Base-by-base conservation (phyloP, 2,797 vertebrate species). In the Urosaurus nigricauda region DNA sequence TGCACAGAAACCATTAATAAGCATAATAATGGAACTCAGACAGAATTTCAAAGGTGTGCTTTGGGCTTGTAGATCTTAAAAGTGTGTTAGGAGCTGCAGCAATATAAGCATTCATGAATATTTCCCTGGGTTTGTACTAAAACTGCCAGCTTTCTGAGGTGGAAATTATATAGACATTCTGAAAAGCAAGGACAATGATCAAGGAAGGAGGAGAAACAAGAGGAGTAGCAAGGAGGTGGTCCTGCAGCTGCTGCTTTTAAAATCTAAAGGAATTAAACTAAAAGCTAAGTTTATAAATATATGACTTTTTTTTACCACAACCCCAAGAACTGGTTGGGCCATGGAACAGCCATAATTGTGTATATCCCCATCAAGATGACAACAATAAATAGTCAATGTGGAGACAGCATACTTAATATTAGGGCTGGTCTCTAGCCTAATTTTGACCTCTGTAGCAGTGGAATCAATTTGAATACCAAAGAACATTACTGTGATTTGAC, bases 31-130 rank as follows among this genome's bases (percentile, higher is more conserved):
- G 51, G 84, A 53, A 89, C 83, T 84, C 0, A 0, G 75, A 80
- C 35, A 5, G 92, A 71, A 92, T 91, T 93, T 91, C 91, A 43
- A 80, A 90, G 90, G 90, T 90, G 70, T 90, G 53, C 17, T 86
- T 92, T 35, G 51, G 14, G 60, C 29, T 2, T 80, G 43, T 65
- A 1, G 58, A 71, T 68, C 87, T 87, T 79, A 29, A 58, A 81
- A 77, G 9, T 68, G 70, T 1, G 0, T 88, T 60, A 83, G 74
- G 56, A 79, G 75, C 47, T 74, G 37, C 53, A 11, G 86, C 56
- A 12, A 43, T 0, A 2, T 65, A 4, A 53, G 13, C 21, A 0
- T 24, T 85, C 60, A 14, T 17, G 65, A 81, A 2, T 0, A 0
- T 81, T 51, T 85, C 40, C 53, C 78, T 65, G 6, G 68, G 9